These are phyloP conservation scores for Anabacerthia variegaticeps DNA, from an alignment of 2,797 vertebrate species.

Conservation along the genomic window DNA sequence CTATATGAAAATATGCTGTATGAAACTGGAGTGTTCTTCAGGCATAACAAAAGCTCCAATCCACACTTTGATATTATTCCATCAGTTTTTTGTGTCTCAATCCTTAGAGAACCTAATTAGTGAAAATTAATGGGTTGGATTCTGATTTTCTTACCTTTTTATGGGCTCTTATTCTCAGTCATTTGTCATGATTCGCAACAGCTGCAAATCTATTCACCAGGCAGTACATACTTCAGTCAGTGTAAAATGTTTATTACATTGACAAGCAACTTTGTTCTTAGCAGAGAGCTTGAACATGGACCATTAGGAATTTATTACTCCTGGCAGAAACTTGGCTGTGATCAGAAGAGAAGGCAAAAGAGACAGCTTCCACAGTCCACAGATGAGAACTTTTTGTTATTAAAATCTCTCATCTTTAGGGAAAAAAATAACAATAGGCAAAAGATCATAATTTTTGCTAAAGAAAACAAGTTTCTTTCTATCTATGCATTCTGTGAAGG, in stretches of 20 bases:
- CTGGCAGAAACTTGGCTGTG: neutral
- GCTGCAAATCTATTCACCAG: neutral
- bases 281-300: neutral
- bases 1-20: neutral
- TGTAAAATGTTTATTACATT: neutral
- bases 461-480: neutral
- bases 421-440: neutral
- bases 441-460: neutral
- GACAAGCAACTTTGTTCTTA: neutral
- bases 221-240: neutral
- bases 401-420: neutral
- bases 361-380: neutral
- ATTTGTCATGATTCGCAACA: neutral
- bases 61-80: neutral
- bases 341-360: neutral
- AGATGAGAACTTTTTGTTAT: neutral
- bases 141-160: neutral
- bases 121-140: neutral
- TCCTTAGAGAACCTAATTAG: neutral
- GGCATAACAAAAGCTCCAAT: neutral
- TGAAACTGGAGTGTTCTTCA: neutral
- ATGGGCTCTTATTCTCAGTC: neutral
- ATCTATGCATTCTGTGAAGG: neutral
- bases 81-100: neutral
- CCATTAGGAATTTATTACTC: neutral